Evolutionary conservation across 2,113 vertebrate genomes (phyloP), one percentile per base, ranked within the genome.

Genomic region (Sorex araneus): DNA sequence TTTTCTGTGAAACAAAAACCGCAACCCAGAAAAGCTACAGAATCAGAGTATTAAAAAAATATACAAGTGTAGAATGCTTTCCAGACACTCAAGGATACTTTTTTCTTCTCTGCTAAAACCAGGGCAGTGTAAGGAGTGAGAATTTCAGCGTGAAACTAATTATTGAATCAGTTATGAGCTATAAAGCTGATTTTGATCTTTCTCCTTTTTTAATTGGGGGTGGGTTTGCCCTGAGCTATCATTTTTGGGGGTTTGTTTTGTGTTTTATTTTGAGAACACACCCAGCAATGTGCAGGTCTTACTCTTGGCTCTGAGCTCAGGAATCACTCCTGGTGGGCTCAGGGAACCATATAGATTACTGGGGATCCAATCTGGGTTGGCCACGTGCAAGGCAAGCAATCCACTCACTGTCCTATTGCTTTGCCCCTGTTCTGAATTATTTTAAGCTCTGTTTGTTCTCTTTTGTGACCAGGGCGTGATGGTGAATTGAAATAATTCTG

Each of bases 51-150:
- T 97, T 97, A 97, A 97, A 98, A 97, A 96, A 97, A 97, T 96
- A 97, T 98, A 98, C 97, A 98, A 95, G 97, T 96, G 97, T 97
- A 96, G 64, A 98, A 98, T 97, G 97, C 97, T 98, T 98, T 98
- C 97, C 97, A 97, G 97, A 98, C 97, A 97, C 97, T 97, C 96
- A 97, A 45, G 91, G 96, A 96, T 94, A 96, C 95, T 94, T 96
- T 92, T 97, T n/a, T 47, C 30, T 36, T 87, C 57, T 89, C 97
- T 97, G 94, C 95, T 95, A 96, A 97, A 97, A 97, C 94, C 97
- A 97, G 94, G 97, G 97, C 97, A 98, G 97, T 97, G 89, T 95
- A 97, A 97, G 97, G 95, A 97, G 97, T 97, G 97, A 97, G 98
- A 96, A 96, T 97, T 97, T 97, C 95, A 95, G 96, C 87, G 94